Conservation (phyloP, 2,113 vertebrate species). For the Alectura lathami region DNA sequence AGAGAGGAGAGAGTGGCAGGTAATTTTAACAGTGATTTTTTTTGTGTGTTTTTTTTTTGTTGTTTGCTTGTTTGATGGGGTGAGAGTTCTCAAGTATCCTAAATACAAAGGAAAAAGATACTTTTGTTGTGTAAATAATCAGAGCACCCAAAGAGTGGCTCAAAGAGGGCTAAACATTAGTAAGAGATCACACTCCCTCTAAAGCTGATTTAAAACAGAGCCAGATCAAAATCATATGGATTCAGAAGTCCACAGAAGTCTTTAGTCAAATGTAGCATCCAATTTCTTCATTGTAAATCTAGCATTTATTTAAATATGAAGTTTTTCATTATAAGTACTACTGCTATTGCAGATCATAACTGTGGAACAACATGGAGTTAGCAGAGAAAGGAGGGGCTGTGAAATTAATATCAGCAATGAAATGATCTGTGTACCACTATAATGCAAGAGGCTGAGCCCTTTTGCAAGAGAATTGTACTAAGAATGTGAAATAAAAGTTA, state of each 20-base stretch:
- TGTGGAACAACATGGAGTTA: slow-evolving; percentile 12
- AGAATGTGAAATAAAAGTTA: slow-evolving; percentile 37
- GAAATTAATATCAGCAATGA: not conserved
- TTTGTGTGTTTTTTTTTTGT: no score
- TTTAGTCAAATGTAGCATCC: slow-evolving; percentile 22
- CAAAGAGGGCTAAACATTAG: not conserved
- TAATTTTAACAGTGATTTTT: not conserved
- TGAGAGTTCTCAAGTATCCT: not conserved
- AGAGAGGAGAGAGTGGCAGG: not conserved
- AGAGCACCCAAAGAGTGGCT: not conserved
- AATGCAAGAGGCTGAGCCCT: not conserved
- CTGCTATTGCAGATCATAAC: slow-evolving; percentile 51
- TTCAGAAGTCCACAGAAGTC: not conserved
- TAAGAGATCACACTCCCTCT: not conserved
- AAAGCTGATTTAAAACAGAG: not conserved
- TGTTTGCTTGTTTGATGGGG: no score
- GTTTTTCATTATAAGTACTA: not conserved
- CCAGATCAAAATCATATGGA: not conserved
- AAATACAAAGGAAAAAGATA: not conserved
- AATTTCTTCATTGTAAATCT: slow-evolving; percentile 33
- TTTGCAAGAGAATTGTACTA: not conserved
- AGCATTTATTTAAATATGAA: slow-evolving; percentile 21
- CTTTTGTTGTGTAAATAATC: not conserved
- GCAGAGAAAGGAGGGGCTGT: slow-evolving; percentile 1
- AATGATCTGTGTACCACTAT: not conserved